These are phyloP conservation scores for Sericinus montela DNA, from an alignment of 2,888 invertebrate genomes.

Conservation along the genomic window DNA sequence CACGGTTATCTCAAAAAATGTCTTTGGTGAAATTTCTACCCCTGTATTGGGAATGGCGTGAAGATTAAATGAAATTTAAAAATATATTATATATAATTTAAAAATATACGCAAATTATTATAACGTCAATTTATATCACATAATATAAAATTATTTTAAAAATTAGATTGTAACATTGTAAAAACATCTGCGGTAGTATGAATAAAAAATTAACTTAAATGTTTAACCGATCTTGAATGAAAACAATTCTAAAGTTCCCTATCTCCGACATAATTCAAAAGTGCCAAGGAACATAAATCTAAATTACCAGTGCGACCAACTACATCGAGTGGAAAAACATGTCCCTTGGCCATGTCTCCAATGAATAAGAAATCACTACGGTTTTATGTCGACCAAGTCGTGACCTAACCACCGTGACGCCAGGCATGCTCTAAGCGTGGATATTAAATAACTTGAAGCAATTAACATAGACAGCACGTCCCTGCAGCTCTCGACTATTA, in stretches of 20 bases:
- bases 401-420: slow-evolving; percentile 27
- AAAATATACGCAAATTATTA: too few species aligned
- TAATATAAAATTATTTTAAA: too few species aligned
- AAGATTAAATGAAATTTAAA: too few species aligned
- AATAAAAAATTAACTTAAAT: background rate
- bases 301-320: background rate
- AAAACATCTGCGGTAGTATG: too few species aligned
- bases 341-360: slow-evolving; percentile 1
- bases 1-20: too few species aligned
- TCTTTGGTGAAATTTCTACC: too few species aligned
- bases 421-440: slow-evolving; percentile 28
- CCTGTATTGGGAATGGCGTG: too few species aligned
- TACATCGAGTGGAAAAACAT: slow-evolving; percentile 10
- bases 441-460: slow-evolving; percentile 61
- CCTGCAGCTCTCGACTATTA: slow-evolving; percentile 27
- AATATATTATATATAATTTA: too few species aligned
- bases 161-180: too few species aligned
- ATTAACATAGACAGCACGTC: slow-evolving; percentile 63
- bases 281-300: slow-evolving; percentile 2
- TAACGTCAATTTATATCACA: too few species aligned
- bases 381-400: slow-evolving; percentile 12
- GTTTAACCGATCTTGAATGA: background rate
- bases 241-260: background rate
- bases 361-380: slow-evolving; percentile 14
- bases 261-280: background rate